Base-by-base conservation (phyloP, 2,888 invertebrate species). In the Slavum lentiscoides region DNA sequence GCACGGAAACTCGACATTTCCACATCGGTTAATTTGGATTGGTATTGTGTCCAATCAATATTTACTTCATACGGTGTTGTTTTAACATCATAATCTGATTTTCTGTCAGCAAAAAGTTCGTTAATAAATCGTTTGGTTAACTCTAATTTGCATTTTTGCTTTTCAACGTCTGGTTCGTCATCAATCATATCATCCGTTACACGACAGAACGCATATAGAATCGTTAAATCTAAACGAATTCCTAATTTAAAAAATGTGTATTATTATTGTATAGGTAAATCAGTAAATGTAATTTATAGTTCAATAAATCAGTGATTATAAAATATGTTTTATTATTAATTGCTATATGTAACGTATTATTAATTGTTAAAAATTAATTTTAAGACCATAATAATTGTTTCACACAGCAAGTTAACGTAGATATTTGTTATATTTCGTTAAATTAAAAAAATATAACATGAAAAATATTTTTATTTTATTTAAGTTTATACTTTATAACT, bases 161-260 rank as follows among this genome's bases (percentile, higher is more conserved):
- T 61, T 17, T 70, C 15, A 1, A 62, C 21, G 21, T 70, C 19
- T 19, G 37, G 9, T 17, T 55, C 69, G 3, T 77, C 53, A 15
- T 70, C 77, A 21, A 77, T 77, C 53, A 77, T 77, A 17, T 77
- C 53, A 43, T 77, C 77, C 53, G 77, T 77, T 37, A 77, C 61
- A 37, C 69, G 69, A 37, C 61, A 61, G 61, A 77, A 77, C 17
- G 69, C 53, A 13, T 61, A 77, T 30, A 69, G 21, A 39, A 70
- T 70, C 19, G 69, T 69, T 43, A 77, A 70, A 70, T 69, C 69
- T 19, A 70, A 61, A 37, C 68, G 67, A 59, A 76, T 69, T 11
- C 76, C 76, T 76, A 61, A 77, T 53, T 53, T 2, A 37, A 59
- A 39, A 58, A 37, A 30, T n/a, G n/a, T 43, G 3, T 37, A 37